Conservation (phyloP, 2,888 invertebrate genomes). For the Nemotelus pantherinus region DNA sequence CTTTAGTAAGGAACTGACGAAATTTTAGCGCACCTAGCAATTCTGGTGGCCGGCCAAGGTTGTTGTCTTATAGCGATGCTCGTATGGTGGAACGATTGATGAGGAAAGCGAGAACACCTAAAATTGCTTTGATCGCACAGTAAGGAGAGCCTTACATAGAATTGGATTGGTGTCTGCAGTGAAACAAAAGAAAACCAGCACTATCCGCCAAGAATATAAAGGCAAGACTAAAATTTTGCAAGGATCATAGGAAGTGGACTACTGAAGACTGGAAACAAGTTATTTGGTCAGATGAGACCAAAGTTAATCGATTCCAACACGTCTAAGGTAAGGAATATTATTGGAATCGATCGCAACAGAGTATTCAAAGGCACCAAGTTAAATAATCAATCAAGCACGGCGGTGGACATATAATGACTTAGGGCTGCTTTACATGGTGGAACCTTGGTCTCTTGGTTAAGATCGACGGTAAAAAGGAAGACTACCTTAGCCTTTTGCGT, state of each 20-base stretch:
- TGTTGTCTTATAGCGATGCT: slow-evolving; percentile 4
- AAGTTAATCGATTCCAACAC: slow-evolving; percentile 41
- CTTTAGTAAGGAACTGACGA: not conserved
- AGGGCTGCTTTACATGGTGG: not conserved
- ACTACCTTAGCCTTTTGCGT: no score
- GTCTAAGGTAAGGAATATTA: slow-evolving; percentile 46
- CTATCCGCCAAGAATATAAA: slow-evolving; percentile 43
- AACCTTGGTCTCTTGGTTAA: not conserved
- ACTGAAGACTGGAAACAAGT: slow-evolving; percentile 45
- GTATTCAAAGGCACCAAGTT: slow-evolving; percentile 12
- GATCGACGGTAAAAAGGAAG: not conserved
- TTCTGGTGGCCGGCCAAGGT: no score
- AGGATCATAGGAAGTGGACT: not conserved
- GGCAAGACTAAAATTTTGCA: slow-evolving; percentile 39
- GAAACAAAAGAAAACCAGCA: slow-evolving; percentile 29
- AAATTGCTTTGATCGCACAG: slow-evolving; percentile 37
- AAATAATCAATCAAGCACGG: not conserved
- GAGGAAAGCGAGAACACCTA: not conserved
- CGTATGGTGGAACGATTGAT: no score
- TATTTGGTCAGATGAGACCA: slow-evolving; percentile 47
- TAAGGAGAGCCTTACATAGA: slow-evolving; percentile 35
- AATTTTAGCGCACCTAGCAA: not conserved
- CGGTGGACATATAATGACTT: not conserved
- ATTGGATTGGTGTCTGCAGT: slow-evolving; percentile 29
- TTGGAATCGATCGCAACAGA: not conserved